Evolutionary conservation across 2,113 vertebrate species (phyloP).

Genomic region (Tyto alba): DNA sequence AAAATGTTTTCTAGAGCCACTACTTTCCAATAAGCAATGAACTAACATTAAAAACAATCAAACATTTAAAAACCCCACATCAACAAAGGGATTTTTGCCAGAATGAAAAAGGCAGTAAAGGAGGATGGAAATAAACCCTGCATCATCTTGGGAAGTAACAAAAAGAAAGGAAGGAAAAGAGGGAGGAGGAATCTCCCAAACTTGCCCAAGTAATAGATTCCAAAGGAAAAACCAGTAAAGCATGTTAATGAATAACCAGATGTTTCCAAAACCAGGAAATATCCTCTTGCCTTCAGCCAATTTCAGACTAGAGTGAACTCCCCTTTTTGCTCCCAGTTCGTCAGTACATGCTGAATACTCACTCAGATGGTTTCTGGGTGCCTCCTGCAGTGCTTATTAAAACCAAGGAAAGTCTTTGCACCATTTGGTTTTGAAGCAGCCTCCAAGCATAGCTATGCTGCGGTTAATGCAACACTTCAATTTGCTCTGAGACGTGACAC

Average conservation of each 20-base stretch:
- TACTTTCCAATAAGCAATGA: background rate
- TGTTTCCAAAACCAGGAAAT: background rate
- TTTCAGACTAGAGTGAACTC: background rate
- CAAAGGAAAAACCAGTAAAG: background rate
- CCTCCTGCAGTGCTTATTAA: background rate
- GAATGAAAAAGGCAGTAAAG: background rate
- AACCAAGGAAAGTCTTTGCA: background rate
- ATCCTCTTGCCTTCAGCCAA: background rate
- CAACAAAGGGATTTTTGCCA: background rate
- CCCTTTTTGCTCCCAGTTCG: background rate
- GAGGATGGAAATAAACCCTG: background rate
- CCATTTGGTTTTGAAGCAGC: background rate
- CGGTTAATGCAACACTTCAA: background rate
- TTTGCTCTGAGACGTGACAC: background rate
- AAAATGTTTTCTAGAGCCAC: background rate
- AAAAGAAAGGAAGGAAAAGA: background rate
- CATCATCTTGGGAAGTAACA: background rate
- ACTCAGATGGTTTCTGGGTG: background rate
- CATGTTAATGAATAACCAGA: background rate
- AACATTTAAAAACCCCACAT: background rate
- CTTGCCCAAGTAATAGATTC: background rate
- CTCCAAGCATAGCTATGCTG: background rate
- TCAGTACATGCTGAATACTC: background rate
- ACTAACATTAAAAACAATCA: background rate
- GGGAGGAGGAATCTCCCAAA: background rate